Percentiles rank a stretch among this genome's conserved stretches.
These are phyloP conservation scores for Trichonephila clavata DNA, from an alignment of 1,140 invertebrate genomes.

Conservation along the genomic window DNA sequence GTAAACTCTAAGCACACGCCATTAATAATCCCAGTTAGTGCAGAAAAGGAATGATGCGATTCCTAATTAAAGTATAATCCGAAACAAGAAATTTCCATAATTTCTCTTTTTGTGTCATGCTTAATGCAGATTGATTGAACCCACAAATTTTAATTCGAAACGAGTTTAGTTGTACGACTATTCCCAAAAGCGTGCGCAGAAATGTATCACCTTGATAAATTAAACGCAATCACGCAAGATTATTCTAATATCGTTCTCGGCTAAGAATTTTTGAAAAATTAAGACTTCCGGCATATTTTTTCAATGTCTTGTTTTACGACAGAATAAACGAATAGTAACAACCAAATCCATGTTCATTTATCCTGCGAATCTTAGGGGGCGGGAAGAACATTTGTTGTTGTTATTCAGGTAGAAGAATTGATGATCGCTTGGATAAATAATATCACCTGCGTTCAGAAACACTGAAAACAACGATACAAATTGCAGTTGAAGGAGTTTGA, in stretches of 20 bases:
- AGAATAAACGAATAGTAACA: background rate
- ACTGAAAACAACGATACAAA: background rate
- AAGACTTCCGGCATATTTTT: background rate
- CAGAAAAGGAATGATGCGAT: background rate
- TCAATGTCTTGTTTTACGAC: background rate
- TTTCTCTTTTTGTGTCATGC: background rate
- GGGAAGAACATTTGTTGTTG: background rate
- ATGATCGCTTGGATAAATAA: background rate
- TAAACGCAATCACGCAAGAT: background rate
- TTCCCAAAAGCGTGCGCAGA: background rate
- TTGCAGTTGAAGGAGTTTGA: background rate
- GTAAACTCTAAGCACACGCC: background rate
- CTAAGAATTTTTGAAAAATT: background rate
- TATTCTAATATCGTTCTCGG: background rate
- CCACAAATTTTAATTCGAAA: background rate
- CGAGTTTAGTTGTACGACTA: background rate
- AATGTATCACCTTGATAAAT: conserved; percentile 24
- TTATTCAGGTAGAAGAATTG: background rate
- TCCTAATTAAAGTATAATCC: background rate
- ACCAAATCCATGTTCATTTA: background rate
- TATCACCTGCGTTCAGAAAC: background rate
- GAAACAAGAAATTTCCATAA: background rate
- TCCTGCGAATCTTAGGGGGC: background rate
- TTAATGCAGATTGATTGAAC: background rate
- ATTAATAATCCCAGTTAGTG: background rate